phyloP scores from a whole-genome alignment of 2,113 vertebrate genomes.

The Dicrurus megarhynchus region DNA sequence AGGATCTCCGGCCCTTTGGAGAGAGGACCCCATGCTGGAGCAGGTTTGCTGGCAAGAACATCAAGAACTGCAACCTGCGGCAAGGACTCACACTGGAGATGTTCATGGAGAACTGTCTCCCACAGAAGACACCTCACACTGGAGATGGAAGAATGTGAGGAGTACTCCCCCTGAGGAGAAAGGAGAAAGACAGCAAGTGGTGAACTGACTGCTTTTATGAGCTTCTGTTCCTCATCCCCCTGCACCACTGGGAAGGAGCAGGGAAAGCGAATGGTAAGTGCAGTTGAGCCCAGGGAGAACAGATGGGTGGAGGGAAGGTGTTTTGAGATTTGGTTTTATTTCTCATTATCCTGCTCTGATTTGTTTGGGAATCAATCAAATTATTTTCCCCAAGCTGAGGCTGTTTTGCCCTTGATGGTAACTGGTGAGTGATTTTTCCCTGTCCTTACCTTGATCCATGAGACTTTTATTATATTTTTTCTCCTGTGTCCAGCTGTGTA shows the following conservation, averaged over 20 bases:
- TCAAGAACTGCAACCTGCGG: neutral
- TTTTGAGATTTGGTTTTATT: neutral
- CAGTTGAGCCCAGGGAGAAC: neutral
- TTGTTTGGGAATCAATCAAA: neutral
- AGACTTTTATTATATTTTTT: neutral
- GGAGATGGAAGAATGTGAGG: neutral
- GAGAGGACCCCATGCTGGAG: no score
- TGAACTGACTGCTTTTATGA: neutral
- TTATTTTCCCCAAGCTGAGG: neutral
- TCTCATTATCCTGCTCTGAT: neutral
- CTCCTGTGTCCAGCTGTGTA: neutral
- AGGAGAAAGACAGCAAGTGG: neutral
- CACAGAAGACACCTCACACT: neutral
- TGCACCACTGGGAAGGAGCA: neutral
- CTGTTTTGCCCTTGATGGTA: neutral
- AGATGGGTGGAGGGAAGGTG: accelerated
- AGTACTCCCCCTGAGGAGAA: neutral
- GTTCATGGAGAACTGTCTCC: neutral
- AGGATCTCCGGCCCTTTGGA: neutral
- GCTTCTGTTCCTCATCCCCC: neutral
- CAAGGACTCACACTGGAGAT: neutral
- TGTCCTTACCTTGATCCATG: neutral
- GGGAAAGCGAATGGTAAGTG: neutral
- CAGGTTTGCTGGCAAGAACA: neutral
- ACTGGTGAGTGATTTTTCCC: neutral